These are phyloP conservation scores for Lutjanus campechanus DNA, from an alignment of 2,797 vertebrate genomes.

Conservation along the genomic window DNA sequence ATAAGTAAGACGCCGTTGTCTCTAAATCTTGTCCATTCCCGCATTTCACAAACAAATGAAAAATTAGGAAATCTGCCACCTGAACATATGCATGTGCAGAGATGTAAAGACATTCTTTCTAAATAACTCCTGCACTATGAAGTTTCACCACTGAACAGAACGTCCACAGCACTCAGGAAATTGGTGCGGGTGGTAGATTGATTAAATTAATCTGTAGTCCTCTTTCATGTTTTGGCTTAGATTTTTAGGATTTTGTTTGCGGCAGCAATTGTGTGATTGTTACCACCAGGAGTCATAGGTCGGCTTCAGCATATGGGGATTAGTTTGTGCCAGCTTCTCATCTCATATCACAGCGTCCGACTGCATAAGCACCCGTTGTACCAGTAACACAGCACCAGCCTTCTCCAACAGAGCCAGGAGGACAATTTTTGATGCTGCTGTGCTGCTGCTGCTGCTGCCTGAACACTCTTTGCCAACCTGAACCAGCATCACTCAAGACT, in stretches of 20 bases:
- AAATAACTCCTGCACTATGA: background rate
- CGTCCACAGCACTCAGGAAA: background rate
- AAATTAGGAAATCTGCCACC: background rate
- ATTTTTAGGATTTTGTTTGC: background rate
- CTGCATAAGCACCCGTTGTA: background rate
- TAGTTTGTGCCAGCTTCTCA: background rate
- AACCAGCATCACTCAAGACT: background rate
- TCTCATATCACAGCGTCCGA: slow-evolving; percentile 15
- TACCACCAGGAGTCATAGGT: background rate
- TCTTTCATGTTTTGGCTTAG: background rate
- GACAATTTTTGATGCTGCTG: background rate
- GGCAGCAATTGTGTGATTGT: background rate
- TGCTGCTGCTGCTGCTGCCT: background rate
- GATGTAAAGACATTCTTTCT: too few species aligned
- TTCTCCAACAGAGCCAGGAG: background rate
- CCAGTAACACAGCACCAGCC: background rate
- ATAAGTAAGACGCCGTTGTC: background rate
- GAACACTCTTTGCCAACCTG: background rate
- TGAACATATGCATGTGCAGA: too few species aligned
- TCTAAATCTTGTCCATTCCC: background rate
- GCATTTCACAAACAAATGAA: background rate
- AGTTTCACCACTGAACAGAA: background rate
- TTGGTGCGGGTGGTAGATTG: background rate
- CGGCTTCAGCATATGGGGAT: background rate
- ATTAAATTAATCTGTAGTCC: background rate